Evolutionary conservation across 2,888 invertebrate species (phyloP), one percentile per base, ranked within the genome.

Genomic region (Rotaria sp.): DNA sequence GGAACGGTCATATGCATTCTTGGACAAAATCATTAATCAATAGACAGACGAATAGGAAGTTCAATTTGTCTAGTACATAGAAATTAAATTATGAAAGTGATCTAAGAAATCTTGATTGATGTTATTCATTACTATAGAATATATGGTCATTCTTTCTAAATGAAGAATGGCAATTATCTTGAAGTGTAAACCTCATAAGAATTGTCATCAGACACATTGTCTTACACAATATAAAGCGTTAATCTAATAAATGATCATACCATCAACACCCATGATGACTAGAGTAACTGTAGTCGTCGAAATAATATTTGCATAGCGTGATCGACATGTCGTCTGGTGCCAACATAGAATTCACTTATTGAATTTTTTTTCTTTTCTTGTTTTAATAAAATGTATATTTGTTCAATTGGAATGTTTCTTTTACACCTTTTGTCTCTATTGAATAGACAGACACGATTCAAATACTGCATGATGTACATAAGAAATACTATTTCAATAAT

Each of bases 21-120:
- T 67, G 67, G 67, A 67, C 67, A 67, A 30, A 2, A 35, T 67
- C 67, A 35, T 35, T 35, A 67, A 67, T 67, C 67, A 35, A 67
- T 67, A 8, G 35, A 67, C 67, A 67, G 67, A 67, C 67, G 35
- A 35, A 35, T 35, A 67, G 67, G 67, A 67, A 67, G 67, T 67
- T 67, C 30, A 67, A 35, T 67, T 67, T 67, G 67, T 67, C 67
- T 67, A 67, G 67, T 67, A 67, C 67, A 67, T 67, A 4, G 1
- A 67, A 67, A 67, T 67, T 7, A 67, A 67, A 67, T 67, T 67
- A 67, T 67, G 35, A 35, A 67, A 67, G 67, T 67, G 67, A 67
- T 30, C 67, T 67, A 67, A 67, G 67, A 67, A 67, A 67, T 35
- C 67, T 67, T 67, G 67, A 67, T 67, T 67, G 67, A 67, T 38